Evolutionary conservation across 1,140 invertebrate species (phyloP).

Genomic region (Wasmannia auropunctata): DNA sequence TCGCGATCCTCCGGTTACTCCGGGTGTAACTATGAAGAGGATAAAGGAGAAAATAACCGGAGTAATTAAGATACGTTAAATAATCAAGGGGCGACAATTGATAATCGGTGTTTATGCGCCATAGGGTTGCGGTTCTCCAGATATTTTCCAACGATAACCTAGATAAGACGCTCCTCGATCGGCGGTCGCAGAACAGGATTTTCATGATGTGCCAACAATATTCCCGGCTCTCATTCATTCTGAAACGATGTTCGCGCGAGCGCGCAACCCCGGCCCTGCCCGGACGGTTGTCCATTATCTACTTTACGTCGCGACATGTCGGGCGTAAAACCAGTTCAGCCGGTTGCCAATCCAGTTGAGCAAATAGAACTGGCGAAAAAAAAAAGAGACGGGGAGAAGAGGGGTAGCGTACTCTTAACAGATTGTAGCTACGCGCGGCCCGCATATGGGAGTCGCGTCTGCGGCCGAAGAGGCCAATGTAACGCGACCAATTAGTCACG

Average conservation of each 20-base stretch:
- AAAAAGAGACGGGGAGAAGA: background rate
- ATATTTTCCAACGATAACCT: background rate
- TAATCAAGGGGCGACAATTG: background rate
- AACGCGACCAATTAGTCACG: conserved; percentile 41
- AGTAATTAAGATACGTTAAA: background rate
- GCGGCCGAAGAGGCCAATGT: conserved; percentile 10
- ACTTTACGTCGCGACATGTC: conserved; percentile 57
- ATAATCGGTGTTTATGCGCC: background rate
- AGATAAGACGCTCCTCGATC: background rate
- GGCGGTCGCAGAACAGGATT: background rate
- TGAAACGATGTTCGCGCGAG: conserved; percentile 2
- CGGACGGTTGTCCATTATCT: conserved; percentile 49
- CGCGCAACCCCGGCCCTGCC: conserved; percentile 26
- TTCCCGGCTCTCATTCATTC: conserved; percentile 23
- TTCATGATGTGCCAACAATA: background rate
- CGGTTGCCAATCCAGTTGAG: conserved; percentile 54
- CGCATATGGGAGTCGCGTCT: background rate
- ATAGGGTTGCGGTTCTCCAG: background rate
- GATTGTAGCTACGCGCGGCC: conserved; percentile 24
- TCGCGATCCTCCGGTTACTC: background rate
- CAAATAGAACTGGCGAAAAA: conserved; percentile 47
- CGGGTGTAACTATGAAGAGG: background rate
- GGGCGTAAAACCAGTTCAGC: conserved; percentile 43
- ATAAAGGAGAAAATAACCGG: background rate
- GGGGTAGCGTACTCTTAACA: conserved; percentile 44